Evolutionary conservation across 2,113 vertebrate species (phyloP), one percentile per base, ranked within the genome.

Genomic region (Bombycilla garrulus): DNA sequence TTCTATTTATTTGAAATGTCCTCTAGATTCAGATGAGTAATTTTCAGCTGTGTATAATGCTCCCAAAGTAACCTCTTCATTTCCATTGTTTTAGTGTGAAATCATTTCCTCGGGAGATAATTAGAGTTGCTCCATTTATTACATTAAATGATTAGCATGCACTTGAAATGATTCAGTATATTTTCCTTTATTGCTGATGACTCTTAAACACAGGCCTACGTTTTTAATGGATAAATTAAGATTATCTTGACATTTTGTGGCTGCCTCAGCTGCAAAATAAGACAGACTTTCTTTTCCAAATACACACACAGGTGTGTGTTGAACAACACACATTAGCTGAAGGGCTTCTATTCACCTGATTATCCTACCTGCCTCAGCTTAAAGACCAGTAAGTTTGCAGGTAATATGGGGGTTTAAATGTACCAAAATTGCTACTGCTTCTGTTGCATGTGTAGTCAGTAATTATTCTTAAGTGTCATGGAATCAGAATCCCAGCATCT

Each of bases 81-180:
- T 98, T 93, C 97, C 97, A 98, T 98, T 98, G 98, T 98, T 98
- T 98, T 97, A 98, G 98, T 98, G 98, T 98, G 98, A 98, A 98
- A 98, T 98, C 97, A 98, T 98, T 98, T 98, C 98, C 98, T 98
- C 96, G 5, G 98, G 98, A 98, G 98, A 98, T 98, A 98, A 98
- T 98, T 98, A 98, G 98, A 98, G 98, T 98, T 98, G 98, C 98
- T 98, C 97, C 98, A 98, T 98, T 98, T 98, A 98, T 98, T 98
- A 98, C 98, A 98, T 98, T 98, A 98, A 98, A 98, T 98, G 98
- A 98, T 98, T 98, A 98, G 97, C 97, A 97, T 97, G 97, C 98
- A 98, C 98, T 98, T 97, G 98, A 98, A 98, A 98, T 98, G 97
- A 98, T 98, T 98, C 97, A 96, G 97, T 98, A 97, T 98, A 98